A percentile compares a stretch with the other conserved stretches of the same genome.
These are phyloP conservation scores for Hydropotes inermis DNA, from an alignment of 2,113 vertebrate genomes.

Conservation along the genomic window DNA sequence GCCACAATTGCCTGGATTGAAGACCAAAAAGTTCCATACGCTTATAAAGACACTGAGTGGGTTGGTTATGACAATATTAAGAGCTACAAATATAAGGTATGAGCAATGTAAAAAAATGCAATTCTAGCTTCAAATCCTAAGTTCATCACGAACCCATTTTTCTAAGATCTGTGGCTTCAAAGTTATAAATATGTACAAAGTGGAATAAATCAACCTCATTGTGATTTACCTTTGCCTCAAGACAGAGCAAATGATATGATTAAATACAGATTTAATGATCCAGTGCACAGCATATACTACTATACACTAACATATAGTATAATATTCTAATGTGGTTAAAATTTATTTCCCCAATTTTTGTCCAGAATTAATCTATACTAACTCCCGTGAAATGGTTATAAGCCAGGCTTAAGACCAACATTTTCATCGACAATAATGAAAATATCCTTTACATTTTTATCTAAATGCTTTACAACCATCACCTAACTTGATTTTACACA, in stretches of 20 bases:
- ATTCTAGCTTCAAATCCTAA: neutral
- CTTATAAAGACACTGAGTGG: constrained; percentile 84
- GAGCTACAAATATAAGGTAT: constrained; percentile 83
- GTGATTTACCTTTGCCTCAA: neutral
- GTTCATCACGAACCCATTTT: neutral
- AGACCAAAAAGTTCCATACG: constrained; percentile 81
- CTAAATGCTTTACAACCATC: neutral
- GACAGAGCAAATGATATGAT: neutral
- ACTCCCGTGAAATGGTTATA: neutral
- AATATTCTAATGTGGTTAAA: neutral
- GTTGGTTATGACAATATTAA: constrained; percentile 83
- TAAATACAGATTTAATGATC: neutral
- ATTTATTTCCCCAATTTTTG: neutral
- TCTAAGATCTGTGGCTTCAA: neutral
- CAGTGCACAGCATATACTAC: neutral
- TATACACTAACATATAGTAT: neutral
- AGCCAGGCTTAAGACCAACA: neutral
- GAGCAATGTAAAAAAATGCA: neutral
- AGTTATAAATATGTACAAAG: constrained; percentile 55
- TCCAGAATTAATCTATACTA: neutral
- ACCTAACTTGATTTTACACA: neutral
- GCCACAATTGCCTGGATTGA: constrained; percentile 80
- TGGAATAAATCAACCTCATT: neutral
- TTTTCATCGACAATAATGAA: neutral
- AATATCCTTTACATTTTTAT: neutral